Evolutionary conservation across 2,888 invertebrate genomes (phyloP).

Genomic region (Eristalis tenax): DNA sequence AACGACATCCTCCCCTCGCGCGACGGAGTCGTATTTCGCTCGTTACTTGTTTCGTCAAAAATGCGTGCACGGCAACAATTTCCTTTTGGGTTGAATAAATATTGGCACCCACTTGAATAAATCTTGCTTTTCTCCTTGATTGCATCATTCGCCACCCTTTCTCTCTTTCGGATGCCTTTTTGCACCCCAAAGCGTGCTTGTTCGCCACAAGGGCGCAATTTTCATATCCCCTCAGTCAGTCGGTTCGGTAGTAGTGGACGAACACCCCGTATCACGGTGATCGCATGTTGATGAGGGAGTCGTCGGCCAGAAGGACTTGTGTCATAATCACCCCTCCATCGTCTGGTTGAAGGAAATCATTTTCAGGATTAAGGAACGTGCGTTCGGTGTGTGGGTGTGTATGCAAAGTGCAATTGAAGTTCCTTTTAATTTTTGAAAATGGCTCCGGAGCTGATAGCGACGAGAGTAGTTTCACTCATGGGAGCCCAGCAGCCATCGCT

Average conservation of each 20-base stretch:
- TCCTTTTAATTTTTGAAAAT: conserved; percentile 37
- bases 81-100: conserved; percentile 60
- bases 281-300: conserved; percentile 58
- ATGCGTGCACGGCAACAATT: conserved; percentile 60
- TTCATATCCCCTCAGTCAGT: not conserved
- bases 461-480: conserved; percentile 39
- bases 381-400: conserved; percentile 5
- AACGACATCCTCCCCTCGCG: not conserved
- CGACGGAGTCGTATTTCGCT: not conserved
- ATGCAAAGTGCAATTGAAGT: conserved; percentile 40
- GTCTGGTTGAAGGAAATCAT: conserved; percentile 20
- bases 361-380: conserved; percentile 52
- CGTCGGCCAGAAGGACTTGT: conserved; percentile 10
- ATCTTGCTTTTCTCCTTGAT: conserved; percentile 47
- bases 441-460: conserved; percentile 19
- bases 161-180: conserved; percentile 18
- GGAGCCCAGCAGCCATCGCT: not conserved
- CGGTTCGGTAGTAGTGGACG: conserved; percentile 20
- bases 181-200: not conserved
- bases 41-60: conserved; percentile 32
- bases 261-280: conserved; percentile 59
- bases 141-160: conserved; percentile 33
- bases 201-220: not conserved
- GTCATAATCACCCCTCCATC: conserved; percentile 54
- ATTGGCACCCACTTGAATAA: conserved; percentile 68